Conservation (phyloP, 2,113 vertebrate species). For the Zootoca vivipara region DNA sequence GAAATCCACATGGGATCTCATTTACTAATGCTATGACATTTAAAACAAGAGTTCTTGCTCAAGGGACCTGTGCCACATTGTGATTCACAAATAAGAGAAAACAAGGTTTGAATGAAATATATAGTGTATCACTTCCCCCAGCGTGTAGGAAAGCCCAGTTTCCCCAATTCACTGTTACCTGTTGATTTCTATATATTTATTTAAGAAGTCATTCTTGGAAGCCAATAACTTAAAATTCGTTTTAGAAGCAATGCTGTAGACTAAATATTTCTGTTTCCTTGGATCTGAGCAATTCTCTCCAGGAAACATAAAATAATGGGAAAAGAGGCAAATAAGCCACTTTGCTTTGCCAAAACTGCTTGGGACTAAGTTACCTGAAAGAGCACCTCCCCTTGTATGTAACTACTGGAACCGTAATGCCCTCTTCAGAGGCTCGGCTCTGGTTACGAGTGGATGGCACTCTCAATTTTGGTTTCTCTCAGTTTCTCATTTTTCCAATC, state of each 20-base stretch:
- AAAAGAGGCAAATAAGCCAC: not conserved
- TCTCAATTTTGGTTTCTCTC: no score
- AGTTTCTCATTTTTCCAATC: no score
- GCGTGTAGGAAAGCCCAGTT: not conserved
- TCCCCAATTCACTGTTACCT: not conserved
- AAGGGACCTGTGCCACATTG: slow-evolving; percentile 26
- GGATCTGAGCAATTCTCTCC: not conserved
- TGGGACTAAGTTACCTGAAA: no score
- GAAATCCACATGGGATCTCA: slow-evolving; percentile 37
- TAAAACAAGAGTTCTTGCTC: slow-evolving; percentile 12
- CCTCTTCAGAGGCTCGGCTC: not conserved
- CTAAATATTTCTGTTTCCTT: not conserved
- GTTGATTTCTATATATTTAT: not conserved
- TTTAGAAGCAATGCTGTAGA: not conserved
- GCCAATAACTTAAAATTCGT: not conserved
- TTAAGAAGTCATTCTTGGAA: not conserved
- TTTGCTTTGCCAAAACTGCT: not conserved
- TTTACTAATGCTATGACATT: slow-evolving; percentile 37
- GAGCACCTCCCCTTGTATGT: no score
- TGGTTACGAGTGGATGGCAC: no score
- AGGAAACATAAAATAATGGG: not conserved
- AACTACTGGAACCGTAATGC: no score
- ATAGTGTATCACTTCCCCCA: not conserved
- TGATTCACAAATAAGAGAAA: slow-evolving; percentile 35
- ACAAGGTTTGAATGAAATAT: slow-evolving; percentile 17